Conservation (phyloP, 2,113 vertebrate species). For the Cercopithecus mona region DNA sequence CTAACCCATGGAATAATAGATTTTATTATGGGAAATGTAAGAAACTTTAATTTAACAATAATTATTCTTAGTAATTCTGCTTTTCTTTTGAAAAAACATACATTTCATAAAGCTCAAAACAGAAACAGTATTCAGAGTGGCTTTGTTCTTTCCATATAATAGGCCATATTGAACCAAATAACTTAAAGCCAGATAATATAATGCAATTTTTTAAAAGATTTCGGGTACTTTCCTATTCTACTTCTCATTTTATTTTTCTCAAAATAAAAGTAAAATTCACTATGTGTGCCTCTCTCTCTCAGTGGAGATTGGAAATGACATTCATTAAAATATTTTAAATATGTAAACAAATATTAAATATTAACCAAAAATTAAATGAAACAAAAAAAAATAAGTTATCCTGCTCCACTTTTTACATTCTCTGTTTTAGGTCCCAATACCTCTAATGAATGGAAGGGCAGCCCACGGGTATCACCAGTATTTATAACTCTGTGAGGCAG, state of each 20-base stretch:
- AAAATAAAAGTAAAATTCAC: no score
- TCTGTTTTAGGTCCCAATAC: background rate
- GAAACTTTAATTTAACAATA: constrained; percentile 26
- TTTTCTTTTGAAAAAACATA: background rate
- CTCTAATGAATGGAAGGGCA: background rate
- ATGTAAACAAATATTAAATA: no score
- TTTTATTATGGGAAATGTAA: background rate
- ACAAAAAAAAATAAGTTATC: background rate
- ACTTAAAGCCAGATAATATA: background rate
- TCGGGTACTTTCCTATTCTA: no score
- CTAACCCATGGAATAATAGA: background rate
- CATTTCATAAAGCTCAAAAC: background rate
- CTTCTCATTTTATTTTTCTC: no score
- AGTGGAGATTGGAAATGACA: constrained; percentile 4
- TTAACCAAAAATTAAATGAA: background rate
- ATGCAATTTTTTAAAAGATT: background rate
- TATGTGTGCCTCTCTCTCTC: background rate
- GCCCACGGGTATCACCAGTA: background rate
- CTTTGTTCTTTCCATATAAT: constrained; percentile 17
- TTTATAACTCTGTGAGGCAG: constrained; percentile 6
- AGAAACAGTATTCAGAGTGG: background rate
- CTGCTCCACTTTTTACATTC: background rate
- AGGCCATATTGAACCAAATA: background rate
- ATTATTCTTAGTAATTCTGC: background rate
- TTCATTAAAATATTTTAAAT: background rate